phyloP scores from a whole-genome alignment of 2,113 vertebrate species.

The Oryctolagus cuniculus region DNA sequence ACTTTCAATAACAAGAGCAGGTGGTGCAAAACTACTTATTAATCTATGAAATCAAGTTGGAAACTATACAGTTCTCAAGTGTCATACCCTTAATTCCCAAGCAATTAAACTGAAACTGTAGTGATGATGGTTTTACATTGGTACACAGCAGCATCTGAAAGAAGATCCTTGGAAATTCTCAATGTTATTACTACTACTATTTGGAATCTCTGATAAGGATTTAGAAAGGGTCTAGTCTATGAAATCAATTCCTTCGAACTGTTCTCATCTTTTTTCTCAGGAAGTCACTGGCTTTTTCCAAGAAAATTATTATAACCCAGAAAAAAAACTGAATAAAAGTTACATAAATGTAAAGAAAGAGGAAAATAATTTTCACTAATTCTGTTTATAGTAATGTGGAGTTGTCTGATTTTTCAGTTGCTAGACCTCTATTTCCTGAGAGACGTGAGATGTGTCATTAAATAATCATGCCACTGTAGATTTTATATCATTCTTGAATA shows the following conservation, averaged over 20 bases:
- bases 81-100: not conserved
- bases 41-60: conserved; percentile 14
- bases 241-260: not conserved
- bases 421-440: not conserved
- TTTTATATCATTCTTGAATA: not conserved
- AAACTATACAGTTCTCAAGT: not conserved
- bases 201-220: not conserved
- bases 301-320: not conserved
- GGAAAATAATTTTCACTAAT: not conserved
- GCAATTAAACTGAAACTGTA: not conserved
- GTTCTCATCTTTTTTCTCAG: not conserved
- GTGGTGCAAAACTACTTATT: not conserved
- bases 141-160: not conserved
- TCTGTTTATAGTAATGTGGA: not conserved
- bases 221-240: not conserved
- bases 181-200: not conserved
- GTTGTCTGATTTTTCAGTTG: not conserved
- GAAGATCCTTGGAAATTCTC: not conserved
- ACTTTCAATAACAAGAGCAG: not conserved
- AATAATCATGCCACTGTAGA: not conserved
- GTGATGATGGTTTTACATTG: not conserved
- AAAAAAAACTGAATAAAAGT: not conserved
- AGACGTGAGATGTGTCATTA: not conserved
- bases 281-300: not conserved
- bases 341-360: not conserved